Evolutionary conservation across 1,140 invertebrate genomes (phyloP), one percentile per base, ranked within the genome.

Genomic region (Maniola jurtina): DNA sequence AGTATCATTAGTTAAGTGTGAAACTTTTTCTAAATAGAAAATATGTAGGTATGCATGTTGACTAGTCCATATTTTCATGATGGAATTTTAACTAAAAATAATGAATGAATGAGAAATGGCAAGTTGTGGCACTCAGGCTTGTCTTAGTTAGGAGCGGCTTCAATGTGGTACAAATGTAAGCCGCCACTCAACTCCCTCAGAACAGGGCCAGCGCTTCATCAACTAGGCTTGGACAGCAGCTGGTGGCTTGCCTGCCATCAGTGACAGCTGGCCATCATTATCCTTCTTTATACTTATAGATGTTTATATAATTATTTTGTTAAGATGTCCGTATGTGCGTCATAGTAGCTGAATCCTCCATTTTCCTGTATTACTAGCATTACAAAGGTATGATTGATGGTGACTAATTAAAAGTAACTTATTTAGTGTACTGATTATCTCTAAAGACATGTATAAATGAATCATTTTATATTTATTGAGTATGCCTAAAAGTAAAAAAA

Each of bases 101-200:
- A 15, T 16, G 13, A 34, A n/a, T 54, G 63, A 42, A 58, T 58
- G 64, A 70, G 75, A 80, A 81, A 76, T 70, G 42, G 69, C 75
- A 80, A 73, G 73, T 67, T 71, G 64, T 70, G 74, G 79, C 68
- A 64, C 60, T 80, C 78, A 83, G 80, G 82, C 83, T 85, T 84
- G 61, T 79, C 72, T 72, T 82, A 84, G 77, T 74, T 77, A 71
- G 34, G 57, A 68, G 34, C 33, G 80, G 82, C 84, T 84, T 83
- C 73, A 75, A 80, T 76, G 76, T 81, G 80, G 75, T 87, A 85
- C 83, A 72, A 78, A 63, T 82, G 78, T 77, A 79, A 87, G 83
- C 83, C 71, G 40, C 61, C 15, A 2, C 42, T 2, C 42, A 87
- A 87, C 80, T 66, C 84, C 83, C 76, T 65, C 34, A 64, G 71